phyloP scores from a whole-genome alignment of 2,888 invertebrate species.

The Oxytorus armatus region DNA sequence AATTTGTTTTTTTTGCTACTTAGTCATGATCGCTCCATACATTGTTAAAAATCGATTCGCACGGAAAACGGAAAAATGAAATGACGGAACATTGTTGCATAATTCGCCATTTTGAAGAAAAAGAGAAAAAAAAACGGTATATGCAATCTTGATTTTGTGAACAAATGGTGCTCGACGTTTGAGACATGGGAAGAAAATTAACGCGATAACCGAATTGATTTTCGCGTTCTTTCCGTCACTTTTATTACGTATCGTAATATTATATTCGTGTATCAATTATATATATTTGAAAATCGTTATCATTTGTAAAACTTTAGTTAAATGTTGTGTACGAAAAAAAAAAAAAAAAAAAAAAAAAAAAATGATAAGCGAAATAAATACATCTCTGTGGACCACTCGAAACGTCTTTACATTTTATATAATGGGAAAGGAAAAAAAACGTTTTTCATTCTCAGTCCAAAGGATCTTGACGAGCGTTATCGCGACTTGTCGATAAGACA shows the following conservation, averaged over 20 bases:
- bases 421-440: background rate
- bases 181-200: no score
- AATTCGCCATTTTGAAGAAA: no score
- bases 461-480: conserved; percentile 94
- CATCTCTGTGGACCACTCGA: conserved; percentile 62
- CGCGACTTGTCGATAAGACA: conserved; percentile 89
- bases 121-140: no score
- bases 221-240: background rate
- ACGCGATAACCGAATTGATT: no score
- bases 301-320: conserved; percentile 57
- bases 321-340: conserved; percentile 58
- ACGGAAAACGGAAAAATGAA: no score
- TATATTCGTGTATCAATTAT: conserved; percentile 19
- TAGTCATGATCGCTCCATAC: no score
- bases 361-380: conserved; percentile 59
- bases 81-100: no score
- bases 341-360: no score
- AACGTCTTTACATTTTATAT: background rate
- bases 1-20: no score
- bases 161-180: no score
- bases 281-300: conserved; percentile 42
- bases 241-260: conserved; percentile 28
- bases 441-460: conserved; percentile 84
- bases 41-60: no score
- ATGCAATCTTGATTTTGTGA: no score